These are phyloP conservation scores for Tanypteryx hageni DNA, from an alignment of 2,888 invertebrate species.

Conservation along the genomic window DNA sequence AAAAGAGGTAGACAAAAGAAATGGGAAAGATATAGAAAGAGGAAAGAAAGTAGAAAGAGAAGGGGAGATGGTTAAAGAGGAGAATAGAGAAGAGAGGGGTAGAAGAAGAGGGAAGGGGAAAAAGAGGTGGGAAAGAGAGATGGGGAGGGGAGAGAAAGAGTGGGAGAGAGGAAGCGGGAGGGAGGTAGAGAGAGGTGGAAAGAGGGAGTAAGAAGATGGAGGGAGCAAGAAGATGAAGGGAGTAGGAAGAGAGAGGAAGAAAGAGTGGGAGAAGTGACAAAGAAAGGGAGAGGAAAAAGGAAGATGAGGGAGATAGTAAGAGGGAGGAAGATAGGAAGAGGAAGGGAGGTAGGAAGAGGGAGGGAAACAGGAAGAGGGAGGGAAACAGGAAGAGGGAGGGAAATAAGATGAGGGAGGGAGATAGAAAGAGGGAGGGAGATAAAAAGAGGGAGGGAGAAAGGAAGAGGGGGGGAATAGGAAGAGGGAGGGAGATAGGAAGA, in stretches of 20 bases:
- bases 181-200: neutral
- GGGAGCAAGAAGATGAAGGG: too few species aligned
- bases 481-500: neutral
- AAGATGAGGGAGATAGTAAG: neutral
- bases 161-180: neutral
- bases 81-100: too few species aligned
- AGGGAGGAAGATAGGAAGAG: neutral
- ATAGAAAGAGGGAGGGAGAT: neutral
- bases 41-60: neutral
- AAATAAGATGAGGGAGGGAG: neutral
- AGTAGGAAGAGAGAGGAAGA: too few species aligned
- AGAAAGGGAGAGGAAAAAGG: neutral
- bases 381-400: neutral
- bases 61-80: neutral
- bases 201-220: too few species aligned
- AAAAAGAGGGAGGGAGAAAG: neutral
- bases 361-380: neutral
- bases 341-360: neutral
- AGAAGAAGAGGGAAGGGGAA: too few species aligned
- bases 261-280: too few species aligned
- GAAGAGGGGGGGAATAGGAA: too few species aligned
- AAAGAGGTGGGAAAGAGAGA: too few species aligned
- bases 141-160: too few species aligned
- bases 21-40: neutral
- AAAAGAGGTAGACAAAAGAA: too few species aligned